phyloP scores from a whole-genome alignment of 2,797 vertebrate genomes.

The Eupleurogrammus muticus region DNA sequence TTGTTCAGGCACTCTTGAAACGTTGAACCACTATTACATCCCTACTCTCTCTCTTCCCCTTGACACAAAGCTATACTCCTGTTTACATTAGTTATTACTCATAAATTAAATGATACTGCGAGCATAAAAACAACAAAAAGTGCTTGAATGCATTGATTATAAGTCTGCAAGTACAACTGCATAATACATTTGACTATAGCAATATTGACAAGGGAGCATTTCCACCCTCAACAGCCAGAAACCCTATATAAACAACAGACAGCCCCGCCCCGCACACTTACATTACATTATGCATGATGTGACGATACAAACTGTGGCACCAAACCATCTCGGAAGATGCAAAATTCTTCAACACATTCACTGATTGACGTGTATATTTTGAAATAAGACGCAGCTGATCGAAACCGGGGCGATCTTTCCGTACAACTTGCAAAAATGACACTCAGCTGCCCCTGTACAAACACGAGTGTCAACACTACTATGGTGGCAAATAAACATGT shows the following conservation, averaged over 20 bases:
- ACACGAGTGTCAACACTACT: not conserved
- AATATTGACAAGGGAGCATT: not conserved
- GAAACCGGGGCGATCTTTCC: not conserved
- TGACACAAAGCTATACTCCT: not conserved
- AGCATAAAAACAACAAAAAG: not conserved
- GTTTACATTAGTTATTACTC: not conserved
- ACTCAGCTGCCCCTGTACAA: conserved; percentile 11
- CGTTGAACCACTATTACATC: not conserved
- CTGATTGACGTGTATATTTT: too few species aligned
- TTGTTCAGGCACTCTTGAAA: not conserved
- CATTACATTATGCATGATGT: conserved; percentile 20
- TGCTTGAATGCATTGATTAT: not conserved
- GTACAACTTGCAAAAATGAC: conserved; percentile 22
- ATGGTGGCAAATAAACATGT: not conserved
- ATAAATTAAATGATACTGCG: not conserved
- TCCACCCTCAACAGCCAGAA: not conserved
- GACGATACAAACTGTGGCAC: conserved; percentile 12
- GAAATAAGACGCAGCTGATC: not conserved
- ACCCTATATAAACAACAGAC: conserved; percentile 57
- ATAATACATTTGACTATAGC: rapidly evolving
- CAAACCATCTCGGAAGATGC: conserved; percentile 18
- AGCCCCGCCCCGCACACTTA: conserved; percentile 70
- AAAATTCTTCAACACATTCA: conserved; percentile 2
- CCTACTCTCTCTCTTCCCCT: not conserved
- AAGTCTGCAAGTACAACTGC: not conserved